Conservation (phyloP, 2,888 invertebrate genomes). For the Mimumesa dahlbomi region DNA sequence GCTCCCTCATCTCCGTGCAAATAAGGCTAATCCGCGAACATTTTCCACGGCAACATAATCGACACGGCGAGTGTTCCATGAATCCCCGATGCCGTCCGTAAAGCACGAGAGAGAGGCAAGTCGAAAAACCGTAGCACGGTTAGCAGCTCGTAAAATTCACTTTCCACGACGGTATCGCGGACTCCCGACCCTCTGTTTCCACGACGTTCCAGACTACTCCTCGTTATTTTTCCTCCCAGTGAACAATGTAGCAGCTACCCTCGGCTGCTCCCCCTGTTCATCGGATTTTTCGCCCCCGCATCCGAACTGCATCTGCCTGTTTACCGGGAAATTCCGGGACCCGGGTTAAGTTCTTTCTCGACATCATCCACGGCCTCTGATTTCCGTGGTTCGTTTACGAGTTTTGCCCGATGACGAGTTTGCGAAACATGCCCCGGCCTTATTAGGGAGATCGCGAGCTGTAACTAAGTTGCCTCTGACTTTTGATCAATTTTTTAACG, state of each 20-base stretch:
- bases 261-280: background rate
- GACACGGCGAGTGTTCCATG: background rate
- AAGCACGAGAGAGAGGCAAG: background rate
- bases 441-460: background rate
- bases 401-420: background rate
- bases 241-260: constrained; percentile 7
- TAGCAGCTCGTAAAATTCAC: constrained; percentile 16
- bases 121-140: no score
- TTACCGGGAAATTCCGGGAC: background rate
- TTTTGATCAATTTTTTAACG: background rate
- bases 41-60: background rate
- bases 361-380: background rate
- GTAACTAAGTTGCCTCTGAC: background rate
- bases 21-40: background rate
- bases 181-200: background rate
- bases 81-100: background rate
- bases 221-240: constrained; percentile 4
- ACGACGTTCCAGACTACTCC: background rate
- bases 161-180: constrained; percentile 6
- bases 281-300: background rate
- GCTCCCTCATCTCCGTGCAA: background rate
- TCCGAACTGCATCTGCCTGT: background rate
- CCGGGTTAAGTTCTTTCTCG: background rate
- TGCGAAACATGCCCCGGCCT: no score
- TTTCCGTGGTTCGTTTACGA: background rate